Base-by-base conservation (phyloP, 2,888 invertebrate species). In the Diadromus collaris region DNA sequence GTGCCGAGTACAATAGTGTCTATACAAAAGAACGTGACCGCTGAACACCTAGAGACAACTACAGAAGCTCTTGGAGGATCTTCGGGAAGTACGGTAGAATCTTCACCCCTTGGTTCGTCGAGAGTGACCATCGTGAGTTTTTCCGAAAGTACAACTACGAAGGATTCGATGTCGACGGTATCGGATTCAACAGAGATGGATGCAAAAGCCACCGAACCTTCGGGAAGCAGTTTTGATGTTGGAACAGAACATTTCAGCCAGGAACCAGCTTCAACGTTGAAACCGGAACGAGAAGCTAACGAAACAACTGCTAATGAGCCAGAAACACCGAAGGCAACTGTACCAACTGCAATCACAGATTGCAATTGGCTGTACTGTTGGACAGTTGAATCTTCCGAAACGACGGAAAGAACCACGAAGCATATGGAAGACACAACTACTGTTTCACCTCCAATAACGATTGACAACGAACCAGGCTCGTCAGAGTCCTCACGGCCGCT, bases 401-500 rank as follows among this genome's bases (percentile, higher is more conserved):
- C 38, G 13, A 19, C 46, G 1, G 9, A 58, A 27, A 13, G 13
- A 16, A 54, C 7, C 21, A 16, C 5, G 1, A 27, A 32, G 3
- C 16, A 48, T 48, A 48, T 16, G 6, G 3, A n/a, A 9, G 2
- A 48, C 46, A 7, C 34, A n/a, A 32, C 46, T 1, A 38, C 1
- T 1, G n/a, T 29, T 32, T 48, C 71, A 6, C 24, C n/a, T 1
- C 41, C 10, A 10, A 9, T 1, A 16, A 13, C 48, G 32, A 19
- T 1, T 6, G 9, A 74, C 32, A 27, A 7, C 10, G 65, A 78
- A 60, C 44, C 34, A 5, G 44, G 69, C 19, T 69, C 73, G 6
- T 56, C 38, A 16, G 70, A 79, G 41, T 75, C 48, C 9, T 46
- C 46, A 19, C 24, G 13, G 16, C 44, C 72, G 19, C n/a, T 2